Conservation (phyloP, 2,888 invertebrate species). For the Ormyrus pomaceus region DNA sequence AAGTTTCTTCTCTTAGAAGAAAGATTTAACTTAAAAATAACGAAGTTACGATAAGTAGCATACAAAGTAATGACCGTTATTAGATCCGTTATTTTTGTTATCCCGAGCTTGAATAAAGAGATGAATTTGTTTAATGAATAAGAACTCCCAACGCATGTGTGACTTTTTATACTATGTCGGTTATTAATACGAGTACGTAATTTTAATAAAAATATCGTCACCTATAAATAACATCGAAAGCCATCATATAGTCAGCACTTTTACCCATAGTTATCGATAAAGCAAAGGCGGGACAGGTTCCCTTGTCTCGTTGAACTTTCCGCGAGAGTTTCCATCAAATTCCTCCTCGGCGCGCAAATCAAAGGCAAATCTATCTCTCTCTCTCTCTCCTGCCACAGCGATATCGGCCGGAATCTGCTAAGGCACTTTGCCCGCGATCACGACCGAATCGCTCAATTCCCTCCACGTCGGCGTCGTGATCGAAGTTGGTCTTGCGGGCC, state of each 20-base stretch:
- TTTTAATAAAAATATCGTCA: constrained; percentile 27
- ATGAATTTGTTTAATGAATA: constrained; percentile 27
- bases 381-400: too few relatives aligned
- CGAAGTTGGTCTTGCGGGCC: constrained; percentile 4
- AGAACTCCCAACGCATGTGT: neutral
- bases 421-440: too few relatives aligned
- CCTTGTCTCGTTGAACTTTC: neutral
- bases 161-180: neutral
- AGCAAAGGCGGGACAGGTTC: too few relatives aligned
- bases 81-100: too few relatives aligned
- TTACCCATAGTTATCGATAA: neutral
- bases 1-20: too few relatives aligned
- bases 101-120: neutral
- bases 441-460: constrained; percentile 11
- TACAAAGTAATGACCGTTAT: too few relatives aligned
- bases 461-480: constrained; percentile 15
- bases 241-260: neutral
- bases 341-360: neutral
- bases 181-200: constrained; percentile 11
- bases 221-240: constrained; percentile 3
- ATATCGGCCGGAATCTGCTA: too few relatives aligned
- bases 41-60: constrained; percentile 1
- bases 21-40: constrained; percentile 4
- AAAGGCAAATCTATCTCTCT: neutral
- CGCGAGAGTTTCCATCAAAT: neutral